Conservation (phyloP, 2,113 vertebrate genomes). For the human (Homo sapiens) region DNA sequence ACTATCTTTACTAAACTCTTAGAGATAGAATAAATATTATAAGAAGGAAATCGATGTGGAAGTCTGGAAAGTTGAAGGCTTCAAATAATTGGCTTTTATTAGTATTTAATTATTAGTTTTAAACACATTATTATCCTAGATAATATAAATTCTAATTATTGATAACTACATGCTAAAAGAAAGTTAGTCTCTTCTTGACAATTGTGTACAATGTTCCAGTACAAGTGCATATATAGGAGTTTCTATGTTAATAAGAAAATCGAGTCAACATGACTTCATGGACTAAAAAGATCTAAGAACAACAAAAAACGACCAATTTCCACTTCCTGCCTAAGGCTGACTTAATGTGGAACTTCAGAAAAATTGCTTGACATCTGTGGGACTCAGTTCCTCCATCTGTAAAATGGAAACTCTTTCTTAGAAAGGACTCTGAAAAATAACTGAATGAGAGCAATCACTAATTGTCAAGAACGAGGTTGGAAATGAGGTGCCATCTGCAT, state of each 20-base stretch:
- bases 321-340: neutral
- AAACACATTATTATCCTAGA: neutral
- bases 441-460: neutral
- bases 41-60: neutral
- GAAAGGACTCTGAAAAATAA: neutral
- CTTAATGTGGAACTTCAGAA: neutral
- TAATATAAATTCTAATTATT: conserved; percentile 5
- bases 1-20: neutral
- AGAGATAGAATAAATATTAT: neutral
- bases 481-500: neutral
- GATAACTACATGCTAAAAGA: conserved; percentile 11
- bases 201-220: neutral
- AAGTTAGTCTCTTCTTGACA: neutral
- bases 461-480: neutral
- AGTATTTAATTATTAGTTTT: neutral
- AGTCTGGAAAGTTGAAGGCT: neutral
- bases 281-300: neutral
- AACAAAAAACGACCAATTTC: neutral
- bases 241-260: neutral
- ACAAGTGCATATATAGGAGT: neutral
- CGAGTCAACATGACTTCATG: neutral
- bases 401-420: neutral
- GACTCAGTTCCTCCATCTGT: neutral
- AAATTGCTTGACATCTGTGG: neutral
- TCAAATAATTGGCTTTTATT: neutral